Conservation (phyloP, 2,888 invertebrate genomes). For the Tetragonula carbonaria region DNA sequence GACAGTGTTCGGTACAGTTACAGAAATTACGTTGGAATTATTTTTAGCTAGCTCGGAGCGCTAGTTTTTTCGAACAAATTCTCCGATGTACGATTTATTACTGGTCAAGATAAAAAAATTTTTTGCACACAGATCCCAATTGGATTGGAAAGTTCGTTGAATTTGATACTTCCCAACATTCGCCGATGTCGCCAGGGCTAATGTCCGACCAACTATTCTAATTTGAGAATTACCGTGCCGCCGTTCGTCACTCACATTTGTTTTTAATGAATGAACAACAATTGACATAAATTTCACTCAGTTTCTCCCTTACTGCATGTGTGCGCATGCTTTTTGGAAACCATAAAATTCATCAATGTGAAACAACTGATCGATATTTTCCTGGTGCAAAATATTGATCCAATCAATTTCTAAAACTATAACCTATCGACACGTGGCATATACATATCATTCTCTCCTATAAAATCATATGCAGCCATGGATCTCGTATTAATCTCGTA, state of each 20-base stretch:
- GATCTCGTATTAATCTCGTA: not conserved
- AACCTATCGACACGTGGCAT: not conserved
- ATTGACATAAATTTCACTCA: not conserved
- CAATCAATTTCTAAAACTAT: not conserved
- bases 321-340: too few relatives aligned
- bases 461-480: not conserved
- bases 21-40: conserved; percentile 4
- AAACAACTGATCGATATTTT: not conserved
- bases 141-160: not conserved
- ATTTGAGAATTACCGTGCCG: not conserved
- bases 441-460: too few relatives aligned
- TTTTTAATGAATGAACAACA: not conserved
- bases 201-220: conserved; percentile 36
- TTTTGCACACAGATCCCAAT: not conserved
- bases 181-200: conserved; percentile 16
- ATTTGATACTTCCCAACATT: conserved; percentile 34
- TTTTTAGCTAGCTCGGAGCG: conserved; percentile 7
- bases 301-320: not conserved
- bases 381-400: not conserved
- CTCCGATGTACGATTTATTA: not conserved
- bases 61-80: not conserved
- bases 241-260: not conserved
- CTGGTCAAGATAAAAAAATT: not conserved
- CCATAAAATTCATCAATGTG: not conserved
- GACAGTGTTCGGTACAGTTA: not conserved